Conservation (phyloP, 2,888 invertebrate genomes). For the Drosophila demipolita region DNA sequence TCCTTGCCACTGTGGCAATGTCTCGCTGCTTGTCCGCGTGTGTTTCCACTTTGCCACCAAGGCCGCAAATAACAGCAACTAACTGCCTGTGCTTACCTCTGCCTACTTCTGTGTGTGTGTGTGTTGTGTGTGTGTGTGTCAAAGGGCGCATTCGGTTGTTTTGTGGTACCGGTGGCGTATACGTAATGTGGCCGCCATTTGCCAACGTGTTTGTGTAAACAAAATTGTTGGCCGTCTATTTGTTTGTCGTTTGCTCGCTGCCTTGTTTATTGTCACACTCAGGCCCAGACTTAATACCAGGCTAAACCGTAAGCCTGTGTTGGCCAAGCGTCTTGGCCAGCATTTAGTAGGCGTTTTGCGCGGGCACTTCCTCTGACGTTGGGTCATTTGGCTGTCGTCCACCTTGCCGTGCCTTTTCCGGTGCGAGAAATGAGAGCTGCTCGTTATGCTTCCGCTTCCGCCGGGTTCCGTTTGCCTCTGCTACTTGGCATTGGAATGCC, state of each 20-base stretch:
- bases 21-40: constrained; percentile 29
- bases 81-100: constrained; percentile 38
- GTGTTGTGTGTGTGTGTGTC: constrained; percentile 42
- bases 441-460: constrained; percentile 75
- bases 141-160: constrained; percentile 64
- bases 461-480: constrained; percentile 21
- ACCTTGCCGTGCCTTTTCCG: constrained; percentile 47
- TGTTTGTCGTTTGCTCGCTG: constrained; percentile 73
- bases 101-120: constrained; percentile 35
- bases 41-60: constrained; percentile 67
- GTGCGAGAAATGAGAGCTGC: constrained; percentile 28
- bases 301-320: constrained; percentile 17
- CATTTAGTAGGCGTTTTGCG: constrained; percentile 60
- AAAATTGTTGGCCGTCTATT: constrained; percentile 74
- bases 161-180: constrained; percentile 67
- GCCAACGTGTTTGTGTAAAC: constrained; percentile 76
- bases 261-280: constrained; percentile 73
- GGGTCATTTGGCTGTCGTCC: constrained; percentile 37
- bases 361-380: constrained; percentile 60
- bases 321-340: constrained; percentile 10
- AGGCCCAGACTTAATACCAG: constrained; percentile 10
- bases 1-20: not conserved
- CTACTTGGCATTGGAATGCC: constrained; percentile 56
- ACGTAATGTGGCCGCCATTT: constrained; percentile 74
- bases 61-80: constrained; percentile 64